These are phyloP conservation scores for Malurus cyaneus DNA, from an alignment of 2,113 vertebrate species.

Conservation along the genomic window DNA sequence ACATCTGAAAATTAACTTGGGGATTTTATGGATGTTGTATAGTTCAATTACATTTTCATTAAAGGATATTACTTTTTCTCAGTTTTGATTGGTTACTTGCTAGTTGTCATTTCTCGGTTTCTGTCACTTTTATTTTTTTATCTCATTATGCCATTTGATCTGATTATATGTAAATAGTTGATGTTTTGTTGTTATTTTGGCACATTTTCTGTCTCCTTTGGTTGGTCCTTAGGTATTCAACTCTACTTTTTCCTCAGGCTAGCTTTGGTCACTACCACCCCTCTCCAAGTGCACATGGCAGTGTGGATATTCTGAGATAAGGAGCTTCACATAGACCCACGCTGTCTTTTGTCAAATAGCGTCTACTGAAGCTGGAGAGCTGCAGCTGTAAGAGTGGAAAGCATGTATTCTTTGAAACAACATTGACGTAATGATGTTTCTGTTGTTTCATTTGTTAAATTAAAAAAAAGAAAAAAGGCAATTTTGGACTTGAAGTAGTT, in stretches of 20 bases:
- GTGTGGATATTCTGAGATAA: not conserved
- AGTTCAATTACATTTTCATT: not conserved
- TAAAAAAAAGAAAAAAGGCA: not conserved
- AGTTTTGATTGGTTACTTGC: not conserved
- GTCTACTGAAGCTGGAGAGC: not conserved
- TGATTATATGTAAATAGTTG: not conserved
- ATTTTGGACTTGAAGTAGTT: not conserved
- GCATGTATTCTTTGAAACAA: not conserved
- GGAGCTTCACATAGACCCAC: not conserved
- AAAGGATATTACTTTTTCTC: not conserved
- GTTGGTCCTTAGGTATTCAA: not conserved
- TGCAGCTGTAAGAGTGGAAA: not conserved
- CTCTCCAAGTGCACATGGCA: not conserved
- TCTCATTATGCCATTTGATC: not conserved
- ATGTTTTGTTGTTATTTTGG: not conserved
- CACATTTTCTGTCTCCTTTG: not conserved
- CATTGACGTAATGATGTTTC: not conserved
- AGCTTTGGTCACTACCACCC: not conserved
- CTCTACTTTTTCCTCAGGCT: not conserved
- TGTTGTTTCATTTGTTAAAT: not conserved
- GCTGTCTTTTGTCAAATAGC: not conserved
- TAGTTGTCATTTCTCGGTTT: not conserved
- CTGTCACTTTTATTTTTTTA: not conserved
- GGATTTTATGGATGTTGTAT: not conserved
- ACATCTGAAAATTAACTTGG: not conserved